Base-by-base conservation (phyloP, 1,140 invertebrate genomes). In the Drosophila serrata region DNA sequence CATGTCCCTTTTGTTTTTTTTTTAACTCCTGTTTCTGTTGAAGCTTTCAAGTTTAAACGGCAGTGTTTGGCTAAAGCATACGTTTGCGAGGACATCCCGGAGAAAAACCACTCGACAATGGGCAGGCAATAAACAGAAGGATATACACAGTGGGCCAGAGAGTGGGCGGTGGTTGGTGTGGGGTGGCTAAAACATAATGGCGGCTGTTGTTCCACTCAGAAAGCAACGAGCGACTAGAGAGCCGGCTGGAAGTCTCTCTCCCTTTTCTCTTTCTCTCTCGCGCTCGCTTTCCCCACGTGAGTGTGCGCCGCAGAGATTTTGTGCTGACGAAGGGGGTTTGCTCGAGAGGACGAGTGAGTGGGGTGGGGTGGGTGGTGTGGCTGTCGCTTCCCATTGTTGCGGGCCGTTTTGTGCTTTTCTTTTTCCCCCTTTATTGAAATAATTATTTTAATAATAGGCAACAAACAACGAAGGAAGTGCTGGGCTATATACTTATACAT, bases 371-470 rank as follows among this genome's bases (percentile, higher is more conserved):
- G 59, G 35, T 19, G 58, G 55, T 40, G 42, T 31, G 39, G 61
- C 19, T 69, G 80, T 37, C 42, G 63, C 51, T 72, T 55, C 55
- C 67, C 75, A 85, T 90, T 90, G 85, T 88, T 87, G 64, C 49
- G 53, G 62, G 70, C 85, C 77, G 79, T 77, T 88, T 88, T 88
- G 85, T 90, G 85, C 81, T 91, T 91, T 87, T 91, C 82, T 91
- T 88, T 87, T 88, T 81, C 80, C 75, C 74, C 65, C 85, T 90
- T 91, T 91, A 91, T 91, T 91, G 85, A 86, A 91, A 91, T 91
- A 91, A 91, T 91, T 91, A 91, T 91, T 91, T 91, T 91, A 86
- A 91, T 91, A 91, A 91, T 90, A 82, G 90, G 81, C 79, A 90
- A 91, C 81, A 90, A 86, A 86, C 79, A 86, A 86, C 75, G 55